Percentiles rank a stretch among this genome's conserved stretches.
These are phyloP conservation scores for Thamnaconus septentrionalis DNA, from an alignment of 2,113 vertebrate genomes.

Conservation along the genomic window DNA sequence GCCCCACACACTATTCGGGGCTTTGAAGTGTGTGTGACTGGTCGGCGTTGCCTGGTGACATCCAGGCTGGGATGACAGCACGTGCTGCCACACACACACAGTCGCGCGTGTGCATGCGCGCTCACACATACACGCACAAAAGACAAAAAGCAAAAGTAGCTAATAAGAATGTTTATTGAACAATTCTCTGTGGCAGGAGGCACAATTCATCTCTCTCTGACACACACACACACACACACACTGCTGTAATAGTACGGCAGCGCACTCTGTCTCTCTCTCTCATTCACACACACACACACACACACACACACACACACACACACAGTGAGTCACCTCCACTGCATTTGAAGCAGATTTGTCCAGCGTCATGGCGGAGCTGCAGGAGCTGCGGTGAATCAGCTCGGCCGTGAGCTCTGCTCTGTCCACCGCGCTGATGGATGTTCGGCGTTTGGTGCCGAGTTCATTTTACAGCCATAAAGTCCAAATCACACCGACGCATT, in stretches of 20 bases:
- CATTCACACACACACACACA: no score
- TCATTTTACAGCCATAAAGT: no score
- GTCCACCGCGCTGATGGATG: no score
- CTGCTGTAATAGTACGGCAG: slow-evolving; percentile 31
- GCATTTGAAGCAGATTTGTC: not conserved
- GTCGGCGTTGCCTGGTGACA: slow-evolving; percentile 1
- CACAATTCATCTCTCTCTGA: slow-evolving; percentile 47
- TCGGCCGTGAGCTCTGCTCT: no score
- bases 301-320: no score
- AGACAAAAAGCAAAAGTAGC: slow-evolving; percentile 18
- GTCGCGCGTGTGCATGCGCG: not conserved
- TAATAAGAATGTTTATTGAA: slow-evolving; percentile 63
- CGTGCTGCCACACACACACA: not conserved
- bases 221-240: slow-evolving; percentile 22
- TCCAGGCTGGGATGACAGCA: slow-evolving; percentile 5
- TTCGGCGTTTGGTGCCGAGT: no score
- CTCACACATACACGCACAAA: no score
- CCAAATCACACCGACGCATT: no score
- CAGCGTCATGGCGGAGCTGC: no score
- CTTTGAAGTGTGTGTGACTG: no score
- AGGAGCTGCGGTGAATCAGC: no score
- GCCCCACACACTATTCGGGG: no score
- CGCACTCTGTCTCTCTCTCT: not conserved
- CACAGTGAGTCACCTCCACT: slow-evolving; percentile 20
- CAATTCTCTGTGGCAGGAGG: slow-evolving; percentile 3